Conservation (phyloP, 2,113 vertebrate genomes). For the Pomatorhinus ruficollis region DNA sequence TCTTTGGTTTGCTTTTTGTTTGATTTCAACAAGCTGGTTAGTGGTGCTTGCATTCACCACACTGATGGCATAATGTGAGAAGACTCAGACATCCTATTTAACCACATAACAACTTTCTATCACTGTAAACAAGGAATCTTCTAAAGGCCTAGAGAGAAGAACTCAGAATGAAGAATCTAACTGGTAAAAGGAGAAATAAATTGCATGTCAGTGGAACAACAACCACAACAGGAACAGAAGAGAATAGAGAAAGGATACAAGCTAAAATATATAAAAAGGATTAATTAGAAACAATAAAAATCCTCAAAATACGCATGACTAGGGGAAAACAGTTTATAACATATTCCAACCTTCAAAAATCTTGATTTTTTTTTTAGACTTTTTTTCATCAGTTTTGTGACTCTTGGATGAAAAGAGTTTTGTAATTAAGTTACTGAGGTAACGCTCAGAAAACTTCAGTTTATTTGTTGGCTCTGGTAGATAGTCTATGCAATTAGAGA, state of each 20-base stretch:
- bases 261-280: neutral
- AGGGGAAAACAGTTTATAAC: fast-evolving
- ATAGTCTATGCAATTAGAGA: neutral
- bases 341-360: neutral
- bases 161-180: neutral
- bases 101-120: neutral
- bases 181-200: neutral
- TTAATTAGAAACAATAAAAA: neutral
- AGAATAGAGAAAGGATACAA: neutral
- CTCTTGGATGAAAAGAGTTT: neutral
- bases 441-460: neutral
- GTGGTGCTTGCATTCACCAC: neutral
- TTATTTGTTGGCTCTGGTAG: neutral
- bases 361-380: fast-evolving
- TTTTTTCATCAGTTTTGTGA: neutral
- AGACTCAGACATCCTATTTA: neutral
- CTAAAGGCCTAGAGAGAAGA: neutral
- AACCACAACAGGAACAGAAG: no score
- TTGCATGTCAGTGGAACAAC: neutral
- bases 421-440: neutral
- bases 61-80: no score
- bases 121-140: neutral
- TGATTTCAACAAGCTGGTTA: neutral
- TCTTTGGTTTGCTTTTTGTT: neutral
- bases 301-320: neutral